These are phyloP conservation scores for Drosophila willistoni DNA, from an alignment of 1,140 invertebrate species.

Conservation along the genomic window DNA sequence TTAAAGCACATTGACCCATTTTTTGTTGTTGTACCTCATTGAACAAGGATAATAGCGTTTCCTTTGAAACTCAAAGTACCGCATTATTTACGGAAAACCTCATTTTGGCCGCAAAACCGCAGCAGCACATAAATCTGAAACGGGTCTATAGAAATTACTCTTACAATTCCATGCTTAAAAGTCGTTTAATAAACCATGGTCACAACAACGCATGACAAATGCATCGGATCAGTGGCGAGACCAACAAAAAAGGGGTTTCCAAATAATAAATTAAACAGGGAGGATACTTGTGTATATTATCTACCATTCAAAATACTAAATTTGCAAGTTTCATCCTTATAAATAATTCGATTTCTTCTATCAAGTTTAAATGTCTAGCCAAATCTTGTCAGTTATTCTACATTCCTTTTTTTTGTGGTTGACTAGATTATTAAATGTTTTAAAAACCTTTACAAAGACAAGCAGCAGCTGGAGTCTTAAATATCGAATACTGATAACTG, in stretches of 20 bases:
- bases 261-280: too few species aligned
- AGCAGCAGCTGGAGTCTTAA: too few species aligned
- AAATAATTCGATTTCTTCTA: too few species aligned
- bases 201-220: conserved; percentile 73
- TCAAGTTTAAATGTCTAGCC: too few species aligned
- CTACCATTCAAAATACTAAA: too few species aligned
- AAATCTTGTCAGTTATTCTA: too few species aligned
- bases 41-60: conserved; percentile 6
- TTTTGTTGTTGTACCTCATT: conserved; percentile 9
- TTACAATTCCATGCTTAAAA: conserved; percentile 62
- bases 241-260: neutral
- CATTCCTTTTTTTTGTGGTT: too few species aligned
- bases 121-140: conserved; percentile 58
- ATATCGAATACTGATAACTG: too few species aligned
- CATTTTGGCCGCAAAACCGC: conserved; percentile 36
- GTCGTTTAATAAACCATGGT: conserved; percentile 71
- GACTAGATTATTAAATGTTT: too few species aligned
- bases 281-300: too few species aligned
- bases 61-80: conserved; percentile 31
- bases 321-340: too few species aligned
- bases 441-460: too few species aligned
- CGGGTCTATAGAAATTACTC: conserved; percentile 59
- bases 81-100: conserved; percentile 59
- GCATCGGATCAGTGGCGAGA: conserved; percentile 53
- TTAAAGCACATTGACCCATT: conserved; percentile 7